phyloP scores from a whole-genome alignment of 2,888 invertebrate genomes.

The Leptopilina syphax region DNA sequence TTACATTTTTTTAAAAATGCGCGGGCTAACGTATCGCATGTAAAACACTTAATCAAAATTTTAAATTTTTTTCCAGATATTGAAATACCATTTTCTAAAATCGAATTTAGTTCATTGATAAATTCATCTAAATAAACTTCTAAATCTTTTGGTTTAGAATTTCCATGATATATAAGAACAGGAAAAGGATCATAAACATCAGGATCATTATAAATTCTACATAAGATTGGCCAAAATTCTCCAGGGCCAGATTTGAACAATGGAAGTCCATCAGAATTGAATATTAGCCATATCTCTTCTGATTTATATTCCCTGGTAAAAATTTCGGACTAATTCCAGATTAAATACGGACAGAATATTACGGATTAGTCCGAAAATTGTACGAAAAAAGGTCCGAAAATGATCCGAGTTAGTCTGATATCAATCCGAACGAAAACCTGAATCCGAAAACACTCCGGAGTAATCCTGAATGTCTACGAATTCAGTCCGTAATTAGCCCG shows the following conservation, averaged over 20 bases:
- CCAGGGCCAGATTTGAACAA: slow-evolving; percentile 49
- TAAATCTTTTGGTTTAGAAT: slow-evolving; percentile 55
- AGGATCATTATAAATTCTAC: slow-evolving; percentile 49
- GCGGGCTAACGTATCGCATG: slow-evolving; percentile 53
- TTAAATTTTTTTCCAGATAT: slow-evolving; percentile 46
- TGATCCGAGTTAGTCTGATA: too few relatives aligned
- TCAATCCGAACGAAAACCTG: too few relatives aligned
- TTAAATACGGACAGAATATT: too few relatives aligned
- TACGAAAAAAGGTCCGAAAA: too few relatives aligned
- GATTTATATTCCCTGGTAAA: too few relatives aligned
- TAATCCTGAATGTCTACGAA: too few relatives aligned
- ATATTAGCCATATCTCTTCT: slow-evolving; percentile 41
- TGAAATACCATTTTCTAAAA: slow-evolving; percentile 46
- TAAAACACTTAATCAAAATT: slow-evolving; percentile 51
- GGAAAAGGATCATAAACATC: slow-evolving; percentile 54
- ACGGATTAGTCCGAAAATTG: too few relatives aligned
- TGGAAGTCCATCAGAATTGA: slow-evolving; percentile 53
- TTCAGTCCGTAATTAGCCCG: too few relatives aligned
- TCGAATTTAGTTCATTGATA: slow-evolving; percentile 50
- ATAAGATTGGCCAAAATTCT: slow-evolving; percentile 54
- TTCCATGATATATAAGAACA: slow-evolving; percentile 54
- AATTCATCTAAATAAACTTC: slow-evolving; percentile 50
- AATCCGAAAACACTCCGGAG: too few relatives aligned
- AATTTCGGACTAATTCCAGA: too few relatives aligned
- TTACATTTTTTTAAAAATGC: slow-evolving; percentile 45